These are phyloP conservation scores for Leptocoma aspasia DNA, from an alignment of 2,113 vertebrate species.

Conservation along the genomic window DNA sequence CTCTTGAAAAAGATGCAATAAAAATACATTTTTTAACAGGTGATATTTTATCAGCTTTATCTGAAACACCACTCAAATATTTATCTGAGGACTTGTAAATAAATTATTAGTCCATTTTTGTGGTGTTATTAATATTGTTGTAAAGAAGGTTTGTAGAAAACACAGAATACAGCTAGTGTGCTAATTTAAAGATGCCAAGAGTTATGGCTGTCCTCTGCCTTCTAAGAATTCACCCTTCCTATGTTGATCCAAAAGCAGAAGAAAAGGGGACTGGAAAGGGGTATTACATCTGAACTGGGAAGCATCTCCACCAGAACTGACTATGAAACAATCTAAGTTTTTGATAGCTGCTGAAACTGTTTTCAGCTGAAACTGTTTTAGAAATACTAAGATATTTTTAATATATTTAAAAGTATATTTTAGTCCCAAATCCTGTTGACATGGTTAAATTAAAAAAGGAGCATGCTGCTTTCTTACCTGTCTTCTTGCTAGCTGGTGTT, in stretches of 20 bases:
- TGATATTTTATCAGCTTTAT: background rate
- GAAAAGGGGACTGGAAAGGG: background rate
- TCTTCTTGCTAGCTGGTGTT: slow-evolving; percentile 69
- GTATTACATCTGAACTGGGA: background rate
- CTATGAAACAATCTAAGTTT: background rate
- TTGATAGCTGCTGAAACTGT: background rate
- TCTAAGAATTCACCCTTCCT: background rate
- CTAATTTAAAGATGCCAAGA: background rate
- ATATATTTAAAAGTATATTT: background rate
- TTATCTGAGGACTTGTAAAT: background rate
- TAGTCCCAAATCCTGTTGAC: background rate
- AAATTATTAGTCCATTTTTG: background rate
- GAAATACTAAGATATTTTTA: background rate
- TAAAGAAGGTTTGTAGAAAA: background rate
- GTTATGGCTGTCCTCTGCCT: background rate
- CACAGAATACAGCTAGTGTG: background rate
- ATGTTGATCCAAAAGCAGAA: background rate
- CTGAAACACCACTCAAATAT: background rate
- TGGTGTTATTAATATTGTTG: background rate
- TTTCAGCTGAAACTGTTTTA: background rate
- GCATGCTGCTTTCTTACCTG: slow-evolving; percentile 72
- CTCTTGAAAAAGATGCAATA: background rate
- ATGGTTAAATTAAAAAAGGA: background rate
- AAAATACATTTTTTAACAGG: background rate
- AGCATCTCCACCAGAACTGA: background rate